Conservation (phyloP, 2,888 invertebrate genomes). For the Adineta ricciae region DNA sequence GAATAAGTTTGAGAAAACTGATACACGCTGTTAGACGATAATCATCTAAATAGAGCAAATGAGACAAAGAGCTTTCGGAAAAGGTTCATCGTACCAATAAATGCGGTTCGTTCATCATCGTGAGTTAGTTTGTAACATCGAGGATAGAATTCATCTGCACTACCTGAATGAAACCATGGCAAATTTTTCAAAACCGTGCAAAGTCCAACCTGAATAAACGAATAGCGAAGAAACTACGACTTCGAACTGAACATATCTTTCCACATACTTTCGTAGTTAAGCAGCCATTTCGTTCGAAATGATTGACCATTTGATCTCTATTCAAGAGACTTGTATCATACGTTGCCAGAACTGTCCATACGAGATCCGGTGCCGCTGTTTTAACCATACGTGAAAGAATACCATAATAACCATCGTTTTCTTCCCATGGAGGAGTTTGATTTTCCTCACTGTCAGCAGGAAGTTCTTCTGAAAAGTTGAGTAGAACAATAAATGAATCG, state of each 20-base stretch:
- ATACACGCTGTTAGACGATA: conserved; percentile 78
- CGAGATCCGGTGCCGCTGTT: conserved; percentile 38
- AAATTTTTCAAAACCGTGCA: conserved; percentile 44
- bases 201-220: conserved; percentile 40
- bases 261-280: conserved; percentile 75
- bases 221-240: background rate
- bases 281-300: conserved; percentile 67
- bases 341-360: conserved; percentile 56
- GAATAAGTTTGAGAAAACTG: conserved; percentile 68
- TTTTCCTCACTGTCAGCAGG: conserved; percentile 36
- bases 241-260: background rate
- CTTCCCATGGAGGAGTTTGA: conserved; percentile 47
- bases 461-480: background rate
- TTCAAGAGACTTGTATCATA: conserved; percentile 77
- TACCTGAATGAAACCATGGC: conserved; percentile 47
- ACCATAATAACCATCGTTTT: conserved; percentile 50
- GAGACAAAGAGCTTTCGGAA: background rate
- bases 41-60: conserved; percentile 58
- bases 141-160: conserved; percentile 70
- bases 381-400: conserved; percentile 50
- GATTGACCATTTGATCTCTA: conserved; percentile 63
- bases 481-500: background rate
- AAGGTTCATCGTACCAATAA: conserved; percentile 39
- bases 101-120: conserved; percentile 44
- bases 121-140: conserved; percentile 67